Evolutionary conservation across 2,113 vertebrate genomes (phyloP), one percentile per base, ranked within the genome.

Genomic region (Nothoprocta perdicaria): DNA sequence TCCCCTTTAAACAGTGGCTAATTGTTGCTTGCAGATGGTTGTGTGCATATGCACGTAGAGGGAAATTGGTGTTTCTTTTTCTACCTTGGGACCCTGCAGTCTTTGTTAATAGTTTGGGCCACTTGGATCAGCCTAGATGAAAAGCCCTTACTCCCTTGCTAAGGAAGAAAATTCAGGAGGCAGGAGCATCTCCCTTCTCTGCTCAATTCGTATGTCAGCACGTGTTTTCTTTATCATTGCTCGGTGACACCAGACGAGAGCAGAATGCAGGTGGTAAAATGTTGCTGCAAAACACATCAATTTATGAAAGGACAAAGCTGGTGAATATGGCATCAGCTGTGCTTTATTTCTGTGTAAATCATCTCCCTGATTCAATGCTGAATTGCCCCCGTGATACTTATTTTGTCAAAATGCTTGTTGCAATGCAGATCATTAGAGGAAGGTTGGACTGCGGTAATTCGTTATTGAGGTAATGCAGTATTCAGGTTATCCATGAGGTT

Each of bases 271-370:
- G 48, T 69, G n/a, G 23, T 41, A 68, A 75, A 91, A 24, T 6
- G 18, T 3, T 14, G 12, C 57, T 48, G 43, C 65, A 80, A 77
- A 92, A 43, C 1, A 0, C 0, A 0, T 65, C 0, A 0, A 14
- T 77, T 81, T 77, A 43, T 65, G 23, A 24, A 3, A 18, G 46
- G 68, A 46, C 29, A 83, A 82, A 71, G 31, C 26, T 90, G 22
- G 9, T 35, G 46, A 63, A 68, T 88, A 24, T 0, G 0, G 6
- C 0, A 0, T 35, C 31, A 77, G 4, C 72, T 74, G 16, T 57
- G 50, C 53, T 77, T 87, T 93, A 43, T 69, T 73, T 91, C 6
- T 9, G 60, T 77, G 33, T 18, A 71, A 71, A 67, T 40, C 23
- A 68, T 66, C 33, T 18, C 86, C 5, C 33, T 82, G 75, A 52